Base-by-base conservation (phyloP, 2,797 vertebrate species). In the Lophius americanus region DNA sequence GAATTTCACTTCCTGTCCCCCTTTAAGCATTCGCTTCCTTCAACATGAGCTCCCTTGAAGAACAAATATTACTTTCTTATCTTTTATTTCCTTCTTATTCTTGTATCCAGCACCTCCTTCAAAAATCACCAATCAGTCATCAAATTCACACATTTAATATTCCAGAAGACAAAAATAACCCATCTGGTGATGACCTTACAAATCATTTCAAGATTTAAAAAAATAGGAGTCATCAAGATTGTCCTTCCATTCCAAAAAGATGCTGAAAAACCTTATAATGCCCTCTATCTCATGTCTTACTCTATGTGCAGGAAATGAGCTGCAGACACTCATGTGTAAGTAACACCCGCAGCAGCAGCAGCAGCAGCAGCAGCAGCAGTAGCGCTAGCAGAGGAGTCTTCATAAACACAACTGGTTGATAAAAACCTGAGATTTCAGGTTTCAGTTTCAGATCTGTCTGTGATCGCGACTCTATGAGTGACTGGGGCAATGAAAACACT, bases 281-380 rank as follows among this genome's bases (percentile, higher is more conserved):
- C 87, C 82, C 79, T 78, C 57, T 62, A 56, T 69, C 70, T 70
- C 38, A 59, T 64, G 73, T 78, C 76, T 68, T 78, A 75, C 60
- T 82, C 60, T 84, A 71, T 82, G 83, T 85, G 84, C 76, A 54
- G 78, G 67, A 65, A 68, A 76, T 85, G 85, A 86, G 83, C 76
- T 70, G 75, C 75, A 63, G 76, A 88, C 69, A 86, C 86, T 88
- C 91, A 90, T 94, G 93, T 93, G 79, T 91, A 93, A 93, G 93
- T 93, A 93, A 94, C 92, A 94, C 92, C 94, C 91, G 91, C 91
- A 93, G 89, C 92, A 93, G 91, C 89, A 92, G 92, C 89, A 86
- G 81, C 65, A 84, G 82, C 42, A 77, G 76, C 5, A 83, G 75
- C 33, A 87, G 75, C 64, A 73, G 62, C 77, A 73, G 60, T 72